Percentiles rank a stretch among this genome's conserved stretches.
Evolutionary conservation across 2,113 vertebrate species (phyloP).

Genomic region (Labeo rohita): DNA sequence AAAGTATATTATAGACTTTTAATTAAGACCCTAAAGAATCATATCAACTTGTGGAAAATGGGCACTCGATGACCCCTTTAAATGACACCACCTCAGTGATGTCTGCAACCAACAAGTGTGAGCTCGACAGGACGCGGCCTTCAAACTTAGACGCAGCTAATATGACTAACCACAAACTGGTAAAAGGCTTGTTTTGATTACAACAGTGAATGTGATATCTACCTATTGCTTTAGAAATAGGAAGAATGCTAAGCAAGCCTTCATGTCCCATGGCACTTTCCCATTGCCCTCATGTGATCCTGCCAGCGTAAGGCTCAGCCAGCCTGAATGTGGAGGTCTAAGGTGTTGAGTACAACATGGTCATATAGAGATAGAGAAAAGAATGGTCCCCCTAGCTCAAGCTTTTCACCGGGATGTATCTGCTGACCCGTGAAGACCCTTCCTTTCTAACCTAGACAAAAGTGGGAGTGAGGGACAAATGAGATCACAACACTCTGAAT

Average conservation of each 20-base stretch:
- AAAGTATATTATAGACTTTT: no score
- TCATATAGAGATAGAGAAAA: slow-evolving; percentile 19
- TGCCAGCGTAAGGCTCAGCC: slow-evolving; percentile 34
- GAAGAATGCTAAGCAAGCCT: slow-evolving; percentile 6
- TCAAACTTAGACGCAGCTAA: neutral
- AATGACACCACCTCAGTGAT: no score
- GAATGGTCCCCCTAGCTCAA: slow-evolving; percentile 33
- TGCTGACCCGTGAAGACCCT: slow-evolving; percentile 73
- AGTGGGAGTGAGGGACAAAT: slow-evolving; percentile 71
- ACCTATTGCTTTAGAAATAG: no score
- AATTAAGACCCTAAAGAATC: no score
- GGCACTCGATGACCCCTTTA: no score
- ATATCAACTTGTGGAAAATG: no score
- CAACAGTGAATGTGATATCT: neutral
- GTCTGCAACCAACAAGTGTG: no score
- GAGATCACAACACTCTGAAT: slow-evolving; percentile 78
- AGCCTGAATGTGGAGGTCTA: slow-evolving; percentile 40
- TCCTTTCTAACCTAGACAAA: slow-evolving; percentile 72
- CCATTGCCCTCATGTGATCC: slow-evolving; percentile 46
- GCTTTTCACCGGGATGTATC: slow-evolving; percentile 59
- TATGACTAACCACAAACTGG: neutral
- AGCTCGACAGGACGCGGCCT: neutral
- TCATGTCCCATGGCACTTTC: slow-evolving; percentile 41
- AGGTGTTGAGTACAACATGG: slow-evolving; percentile 48
- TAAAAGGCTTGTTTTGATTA: neutral